phyloP scores from a whole-genome alignment of 2,797 vertebrate genomes.

The Astyanax mexicanus region DNA sequence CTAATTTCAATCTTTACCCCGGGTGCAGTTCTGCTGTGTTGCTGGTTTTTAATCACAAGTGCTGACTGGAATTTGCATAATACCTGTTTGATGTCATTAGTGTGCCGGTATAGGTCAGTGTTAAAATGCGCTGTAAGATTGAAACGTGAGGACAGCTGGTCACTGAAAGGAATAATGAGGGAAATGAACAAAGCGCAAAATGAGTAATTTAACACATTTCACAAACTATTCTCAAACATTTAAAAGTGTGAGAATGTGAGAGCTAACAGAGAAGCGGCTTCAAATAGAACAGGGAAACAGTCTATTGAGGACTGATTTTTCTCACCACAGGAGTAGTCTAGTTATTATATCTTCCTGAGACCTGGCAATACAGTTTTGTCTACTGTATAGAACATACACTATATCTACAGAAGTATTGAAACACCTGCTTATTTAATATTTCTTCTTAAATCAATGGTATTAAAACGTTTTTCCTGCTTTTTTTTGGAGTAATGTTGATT shows the following conservation, averaged over 20 bases:
- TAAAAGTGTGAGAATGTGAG: background rate
- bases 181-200: constrained; percentile 12
- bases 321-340: background rate
- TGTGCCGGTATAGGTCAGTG: constrained; percentile 53
- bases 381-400: background rate
- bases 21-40: constrained; percentile 43
- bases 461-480: too few species aligned
- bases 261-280: background rate
- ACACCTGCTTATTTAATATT: too few species aligned
- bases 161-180: constrained; percentile 22
- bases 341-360: background rate
- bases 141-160: constrained; percentile 45
- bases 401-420: too few species aligned
- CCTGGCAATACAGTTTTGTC: background rate
- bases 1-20: constrained; percentile 46
- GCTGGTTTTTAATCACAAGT: constrained; percentile 58
- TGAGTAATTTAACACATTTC: background rate
- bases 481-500: too few species aligned
- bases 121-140: constrained; percentile 46
- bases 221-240: constrained; percentile 9
- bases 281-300: constrained; percentile 3
- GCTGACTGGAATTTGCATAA: constrained; percentile 56
- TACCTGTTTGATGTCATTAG: constrained; percentile 55
- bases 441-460: too few species aligned
- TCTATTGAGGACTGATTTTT: background rate